A percentile compares a stretch with the other conserved stretches of the same genome.
Evolutionary conservation across 2,113 vertebrate genomes (phyloP).

Genomic region (Elgaria multicarinata): DNA sequence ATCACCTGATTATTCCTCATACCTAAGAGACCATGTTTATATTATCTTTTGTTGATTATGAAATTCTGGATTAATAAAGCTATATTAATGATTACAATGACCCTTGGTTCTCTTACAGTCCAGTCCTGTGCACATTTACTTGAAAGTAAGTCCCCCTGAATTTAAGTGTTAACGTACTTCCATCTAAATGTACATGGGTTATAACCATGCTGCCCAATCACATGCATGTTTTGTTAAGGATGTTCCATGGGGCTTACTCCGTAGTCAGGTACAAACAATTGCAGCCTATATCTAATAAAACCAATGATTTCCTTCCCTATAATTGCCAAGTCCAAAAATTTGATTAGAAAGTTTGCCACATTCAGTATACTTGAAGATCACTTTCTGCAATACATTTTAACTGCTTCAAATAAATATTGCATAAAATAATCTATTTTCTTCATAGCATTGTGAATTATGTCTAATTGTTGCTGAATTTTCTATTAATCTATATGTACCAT

Average conservation of each 20-base stretch:
- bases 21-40: background rate
- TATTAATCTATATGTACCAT: background rate
- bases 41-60: too few relatives aligned
- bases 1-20: background rate
- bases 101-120: background rate
- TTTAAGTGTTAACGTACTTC: too few relatives aligned
- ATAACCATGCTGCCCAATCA: too few relatives aligned
- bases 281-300: background rate
- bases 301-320: background rate
- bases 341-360: background rate
- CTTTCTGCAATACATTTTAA: background rate
- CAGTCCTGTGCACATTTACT: background rate
- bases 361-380: background rate
- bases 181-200: too few relatives aligned
- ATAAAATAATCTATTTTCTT: background rate
- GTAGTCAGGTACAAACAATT: background rate
- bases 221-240: too few relatives aligned
- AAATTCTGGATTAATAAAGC: background rate
- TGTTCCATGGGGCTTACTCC: too few relatives aligned
- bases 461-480: background rate
- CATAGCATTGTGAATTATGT: background rate
- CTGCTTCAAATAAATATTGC: background rate
- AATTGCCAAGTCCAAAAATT: background rate
- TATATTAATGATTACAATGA: background rate
- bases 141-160: background rate